These are phyloP conservation scores for Asarcornis scutulata DNA, from an alignment of 2,113 vertebrate genomes.

Conservation along the genomic window DNA sequence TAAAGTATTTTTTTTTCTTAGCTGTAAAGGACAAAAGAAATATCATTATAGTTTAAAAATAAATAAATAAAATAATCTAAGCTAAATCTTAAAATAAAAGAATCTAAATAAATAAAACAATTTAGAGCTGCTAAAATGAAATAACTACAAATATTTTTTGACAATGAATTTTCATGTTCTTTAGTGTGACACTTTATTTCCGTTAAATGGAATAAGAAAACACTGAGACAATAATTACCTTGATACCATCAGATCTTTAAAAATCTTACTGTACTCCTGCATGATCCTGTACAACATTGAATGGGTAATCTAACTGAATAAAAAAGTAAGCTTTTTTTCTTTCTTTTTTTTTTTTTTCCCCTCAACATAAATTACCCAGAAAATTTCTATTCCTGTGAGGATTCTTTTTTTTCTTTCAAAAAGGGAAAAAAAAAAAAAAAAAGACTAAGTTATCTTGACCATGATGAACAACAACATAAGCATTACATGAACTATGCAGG, in stretches of 20 bases:
- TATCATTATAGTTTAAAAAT: not conserved
- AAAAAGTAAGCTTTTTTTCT: not conserved
- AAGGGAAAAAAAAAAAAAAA: not conserved
- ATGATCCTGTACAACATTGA: not conserved
- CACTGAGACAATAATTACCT: not conserved
- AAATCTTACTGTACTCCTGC: not conserved
- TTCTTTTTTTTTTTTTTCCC: not conserved
- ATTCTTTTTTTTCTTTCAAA: not conserved
- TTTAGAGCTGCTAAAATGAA: not conserved
- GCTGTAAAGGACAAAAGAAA: not conserved
- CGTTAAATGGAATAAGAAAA: not conserved
- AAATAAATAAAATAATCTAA: no score
- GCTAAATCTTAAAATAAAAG: no score
- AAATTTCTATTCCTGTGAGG: not conserved
- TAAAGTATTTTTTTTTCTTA: not conserved
- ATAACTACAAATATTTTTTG: not conserved
- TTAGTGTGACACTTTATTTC: not conserved
- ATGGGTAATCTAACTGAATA: not conserved
- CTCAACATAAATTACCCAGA: not conserved
- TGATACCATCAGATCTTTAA: not conserved
- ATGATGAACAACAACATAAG: not conserved
- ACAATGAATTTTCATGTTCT: not conserved
- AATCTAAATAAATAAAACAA: no score
- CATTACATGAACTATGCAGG: not conserved
- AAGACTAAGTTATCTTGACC: not conserved